Evolutionary conservation across 2,888 invertebrate species (phyloP).

Genomic region (Chironomus riparius): DNA sequence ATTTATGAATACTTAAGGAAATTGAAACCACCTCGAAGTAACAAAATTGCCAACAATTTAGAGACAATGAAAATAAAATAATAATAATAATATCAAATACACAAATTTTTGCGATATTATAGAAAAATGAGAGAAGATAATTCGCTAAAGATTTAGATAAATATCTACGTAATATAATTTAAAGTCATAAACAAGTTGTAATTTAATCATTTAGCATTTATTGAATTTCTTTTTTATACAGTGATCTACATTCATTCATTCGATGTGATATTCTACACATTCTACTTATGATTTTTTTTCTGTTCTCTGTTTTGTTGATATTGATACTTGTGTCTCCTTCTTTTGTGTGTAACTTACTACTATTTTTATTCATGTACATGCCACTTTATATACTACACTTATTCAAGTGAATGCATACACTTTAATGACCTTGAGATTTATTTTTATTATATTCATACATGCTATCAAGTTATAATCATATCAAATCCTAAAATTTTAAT

Average conservation of each 20-base stretch:
- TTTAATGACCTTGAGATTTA: neutral
- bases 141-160: neutral
- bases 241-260: slow-evolving; percentile 25
- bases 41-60: neutral
- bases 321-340: slow-evolving; percentile 4
- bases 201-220: slow-evolving; percentile 26
- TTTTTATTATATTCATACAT: neutral
- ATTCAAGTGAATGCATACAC: neutral
- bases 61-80: too few relatives aligned
- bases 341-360: neutral
- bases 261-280: too few relatives aligned
- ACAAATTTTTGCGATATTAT: too few relatives aligned
- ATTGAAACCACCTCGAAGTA: neutral
- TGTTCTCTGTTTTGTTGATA: neutral
- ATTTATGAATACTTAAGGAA: neutral
- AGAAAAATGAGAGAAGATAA: neutral
- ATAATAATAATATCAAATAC: too few relatives aligned
- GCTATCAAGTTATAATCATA: too few relatives aligned
- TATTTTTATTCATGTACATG: neutral
- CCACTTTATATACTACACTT: neutral
- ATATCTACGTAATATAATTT: neutral
- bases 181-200: slow-evolving; percentile 20
- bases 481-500: too few relatives aligned
- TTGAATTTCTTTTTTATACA: slow-evolving; percentile 14
- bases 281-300: too few relatives aligned